Percentiles rank a stretch among this genome's conserved stretches.
Evolutionary conservation across 92 coral and sea anemone genomes (phyloP).

Genomic region (Parazoanthus atlanticus): DNA sequence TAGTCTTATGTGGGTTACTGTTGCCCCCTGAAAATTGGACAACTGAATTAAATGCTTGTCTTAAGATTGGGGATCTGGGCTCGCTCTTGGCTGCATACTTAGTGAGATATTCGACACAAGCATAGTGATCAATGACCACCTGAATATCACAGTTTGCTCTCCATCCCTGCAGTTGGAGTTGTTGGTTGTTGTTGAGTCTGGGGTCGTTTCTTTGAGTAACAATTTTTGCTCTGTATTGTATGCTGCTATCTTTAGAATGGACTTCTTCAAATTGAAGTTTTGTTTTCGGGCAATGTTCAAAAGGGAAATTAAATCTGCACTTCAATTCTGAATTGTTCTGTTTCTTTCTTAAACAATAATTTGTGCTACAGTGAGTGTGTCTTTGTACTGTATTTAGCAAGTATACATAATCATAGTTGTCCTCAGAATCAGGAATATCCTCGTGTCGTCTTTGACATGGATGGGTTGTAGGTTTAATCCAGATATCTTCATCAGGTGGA

Average conservation of each 20-base stretch:
- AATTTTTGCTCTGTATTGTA: slow-evolving; percentile 43
- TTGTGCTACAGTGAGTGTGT: slow-evolving; percentile 44
- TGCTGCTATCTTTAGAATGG: slow-evolving; percentile 31
- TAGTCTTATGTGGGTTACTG: slow-evolving; percentile 7
- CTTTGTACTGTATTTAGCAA: slow-evolving; percentile 30
- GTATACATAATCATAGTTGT: slow-evolving; percentile 31
- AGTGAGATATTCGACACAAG: too few species aligned
- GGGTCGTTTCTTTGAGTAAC: neutral
- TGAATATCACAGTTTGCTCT: too few species aligned
- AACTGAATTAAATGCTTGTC: slow-evolving; percentile 38
- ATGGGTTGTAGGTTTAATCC: slow-evolving; percentile 37
- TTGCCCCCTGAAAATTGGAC: slow-evolving; percentile 7
- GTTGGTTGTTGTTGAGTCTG: too few species aligned
- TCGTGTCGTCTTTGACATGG: slow-evolving; percentile 43
- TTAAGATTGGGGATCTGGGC: slow-evolving; percentile 43
- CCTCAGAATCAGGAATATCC: slow-evolving; percentile 31
- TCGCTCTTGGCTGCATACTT: too few species aligned
- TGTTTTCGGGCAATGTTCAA: slow-evolving; percentile 19
- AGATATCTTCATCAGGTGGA: slow-evolving; percentile 31
- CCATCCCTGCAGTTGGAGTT: too few species aligned
- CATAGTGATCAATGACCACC: too few species aligned
- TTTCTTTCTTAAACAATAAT: slow-evolving; percentile 37
- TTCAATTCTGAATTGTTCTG: slow-evolving; percentile 8
- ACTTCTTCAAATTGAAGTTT: slow-evolving; percentile 42
- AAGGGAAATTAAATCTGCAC: slow-evolving; percentile 40